A percentile compares a stretch with the other conserved stretches of the same genome.
phyloP scores from a whole-genome alignment of 2,797 vertebrate genomes.

The Graptemys geographica region DNA sequence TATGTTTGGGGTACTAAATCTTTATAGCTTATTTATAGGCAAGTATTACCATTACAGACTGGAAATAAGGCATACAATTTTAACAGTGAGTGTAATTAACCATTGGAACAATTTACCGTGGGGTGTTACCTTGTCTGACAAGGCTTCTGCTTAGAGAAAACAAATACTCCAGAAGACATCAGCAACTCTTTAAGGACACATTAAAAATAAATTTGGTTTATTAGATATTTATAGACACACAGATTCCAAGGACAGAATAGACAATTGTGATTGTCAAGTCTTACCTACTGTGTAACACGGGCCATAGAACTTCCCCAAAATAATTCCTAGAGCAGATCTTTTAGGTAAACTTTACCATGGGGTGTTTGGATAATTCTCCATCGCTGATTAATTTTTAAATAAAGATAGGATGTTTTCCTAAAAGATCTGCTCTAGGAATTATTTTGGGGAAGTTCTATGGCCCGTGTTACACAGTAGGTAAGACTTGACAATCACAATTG shows the following conservation, averaged over 20 bases:
- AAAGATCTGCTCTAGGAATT: not conserved
- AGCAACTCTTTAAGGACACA: no score
- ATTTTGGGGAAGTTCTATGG: not conserved
- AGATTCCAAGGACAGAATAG: no score
- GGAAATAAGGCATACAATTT: not conserved
- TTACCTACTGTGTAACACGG: no score
- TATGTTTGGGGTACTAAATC: not conserved
- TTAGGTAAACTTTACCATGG: not conserved
- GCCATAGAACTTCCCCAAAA: no score
- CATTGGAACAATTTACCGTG: not conserved
- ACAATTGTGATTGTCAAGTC: no score
- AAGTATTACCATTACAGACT: not conserved
- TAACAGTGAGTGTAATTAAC: not conserved
- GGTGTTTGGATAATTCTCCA: no score
- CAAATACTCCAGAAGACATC: no score
- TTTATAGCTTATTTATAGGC: not conserved
- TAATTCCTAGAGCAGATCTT: no score
- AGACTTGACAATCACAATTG: not conserved
- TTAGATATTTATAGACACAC: no score
- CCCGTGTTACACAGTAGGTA: not conserved
- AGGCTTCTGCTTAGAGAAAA: no score
- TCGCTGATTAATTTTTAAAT: not conserved
- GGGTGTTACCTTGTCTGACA: no score
- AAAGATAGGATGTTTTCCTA: not conserved
- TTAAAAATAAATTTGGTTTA: no score